These are phyloP conservation scores for Hyppa rectilinea DNA, from an alignment of 2,888 invertebrate genomes.

Conservation along the genomic window DNA sequence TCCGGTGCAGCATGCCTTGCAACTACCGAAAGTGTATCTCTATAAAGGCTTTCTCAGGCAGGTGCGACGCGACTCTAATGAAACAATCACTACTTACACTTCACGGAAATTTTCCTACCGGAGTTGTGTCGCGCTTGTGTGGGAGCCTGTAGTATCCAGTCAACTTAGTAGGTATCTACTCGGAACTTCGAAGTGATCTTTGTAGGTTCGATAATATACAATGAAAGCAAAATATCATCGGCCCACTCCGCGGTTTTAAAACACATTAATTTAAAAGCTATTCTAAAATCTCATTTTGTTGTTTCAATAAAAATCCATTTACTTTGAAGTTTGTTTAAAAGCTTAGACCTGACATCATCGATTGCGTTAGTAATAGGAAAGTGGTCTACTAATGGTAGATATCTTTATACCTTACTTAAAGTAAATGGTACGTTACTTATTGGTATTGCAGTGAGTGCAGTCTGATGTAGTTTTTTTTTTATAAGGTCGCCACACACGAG, in stretches of 20 bases:
- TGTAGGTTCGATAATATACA: background rate
- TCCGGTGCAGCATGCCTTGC: background rate
- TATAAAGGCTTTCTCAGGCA: background rate
- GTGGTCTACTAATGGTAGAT: slow-evolving; percentile 9
- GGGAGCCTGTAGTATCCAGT: background rate
- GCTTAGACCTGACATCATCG: slow-evolving; percentile 10
- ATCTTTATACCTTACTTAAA: background rate
- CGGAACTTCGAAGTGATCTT: background rate
- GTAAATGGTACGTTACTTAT: slow-evolving; percentile 1
- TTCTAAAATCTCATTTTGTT: slow-evolving; percentile 11
- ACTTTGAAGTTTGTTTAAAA: slow-evolving; percentile 33
- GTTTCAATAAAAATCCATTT: slow-evolving; percentile 21
- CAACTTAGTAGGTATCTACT: background rate
- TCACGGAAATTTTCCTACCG: background rate
- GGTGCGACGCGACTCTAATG: no score
- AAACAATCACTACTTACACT: background rate
- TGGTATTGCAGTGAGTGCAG: slow-evolving; percentile 16
- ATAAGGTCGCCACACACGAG: background rate
- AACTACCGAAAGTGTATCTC: no score
- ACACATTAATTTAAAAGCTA: slow-evolving; percentile 31
- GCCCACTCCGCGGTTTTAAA: background rate
- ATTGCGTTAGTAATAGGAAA: slow-evolving; percentile 12
- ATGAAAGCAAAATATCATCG: slow-evolving; percentile 16
- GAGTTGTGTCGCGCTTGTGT: no score
- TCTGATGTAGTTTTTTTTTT: background rate